Base-by-base conservation (phyloP, 1,140 invertebrate species). In the Apis laboriosa region DNA sequence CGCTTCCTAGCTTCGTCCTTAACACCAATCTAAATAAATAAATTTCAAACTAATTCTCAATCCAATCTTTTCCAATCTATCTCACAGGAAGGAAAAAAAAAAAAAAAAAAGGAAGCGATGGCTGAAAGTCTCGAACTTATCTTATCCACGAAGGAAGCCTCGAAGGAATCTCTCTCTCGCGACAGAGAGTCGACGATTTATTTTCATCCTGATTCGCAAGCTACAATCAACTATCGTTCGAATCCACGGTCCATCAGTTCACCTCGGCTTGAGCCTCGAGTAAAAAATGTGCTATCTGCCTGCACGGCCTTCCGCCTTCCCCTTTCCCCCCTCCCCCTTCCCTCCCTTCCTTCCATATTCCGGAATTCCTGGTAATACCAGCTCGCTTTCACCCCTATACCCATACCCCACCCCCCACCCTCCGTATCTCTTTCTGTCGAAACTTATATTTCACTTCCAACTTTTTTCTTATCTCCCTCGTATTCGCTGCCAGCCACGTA, bases 231-330 rank as follows among this genome's bases (percentile, higher is more conserved):
- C 80, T 82, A 76, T 67, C 80, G 73, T 76, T 68, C 64, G 63
- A 82, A 76, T 77, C 80, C 80, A 67, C 80, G 73, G 72, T 68
- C 73, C 80, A 82, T 82, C 80, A 53, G 74, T 82, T 82, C 80
- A 68, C 67, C 55, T 60, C 80, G 43, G 64, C 80, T 58, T 67
- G 49, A 77, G 63, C 73, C 64, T 43, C 63, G 56, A 61, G 77
- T 77, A 82, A 82, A 82, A 82, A 77, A 82, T 82, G 73, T 82
- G 53, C 71, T 80, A 80, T 82, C 80, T n/a, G 55, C 67, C 80
- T 77, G 64, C 73, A 43, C 60, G 28, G 19, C 72, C 78, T 56
- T 53, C 63, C 53, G 55, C 68, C 68, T 77, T 51, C 17, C 21
- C 67, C 68, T 61, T 77, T 51, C 17, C 21, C 67, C 13, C 11